Percentiles rank a stretch among this genome's conserved stretches.
Conservation (phyloP, 2,888 invertebrate genomes). For the Patella caerulea region DNA sequence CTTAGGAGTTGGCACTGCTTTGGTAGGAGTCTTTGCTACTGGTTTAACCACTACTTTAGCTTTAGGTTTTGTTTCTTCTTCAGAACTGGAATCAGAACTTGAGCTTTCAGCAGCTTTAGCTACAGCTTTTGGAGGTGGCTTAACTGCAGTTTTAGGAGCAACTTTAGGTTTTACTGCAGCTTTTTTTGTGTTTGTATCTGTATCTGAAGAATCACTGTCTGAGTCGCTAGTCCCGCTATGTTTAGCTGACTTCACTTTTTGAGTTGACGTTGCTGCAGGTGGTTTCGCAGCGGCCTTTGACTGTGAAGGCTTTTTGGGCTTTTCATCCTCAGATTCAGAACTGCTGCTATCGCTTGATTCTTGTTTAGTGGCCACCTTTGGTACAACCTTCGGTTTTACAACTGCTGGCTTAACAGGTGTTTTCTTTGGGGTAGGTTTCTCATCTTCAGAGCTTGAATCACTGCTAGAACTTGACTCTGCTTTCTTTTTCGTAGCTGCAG, state of each 20-base stretch:
- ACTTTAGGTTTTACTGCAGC: conserved; percentile 12
- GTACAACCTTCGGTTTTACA: neutral
- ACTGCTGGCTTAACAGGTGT: conserved; percentile 6
- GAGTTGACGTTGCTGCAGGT: conserved; percentile 17
- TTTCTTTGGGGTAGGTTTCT: conserved; percentile 19
- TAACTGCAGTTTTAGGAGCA: conserved; percentile 3
- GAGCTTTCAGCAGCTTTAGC: conserved; percentile 33
- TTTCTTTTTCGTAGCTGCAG: neutral
- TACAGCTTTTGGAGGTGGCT: neutral
- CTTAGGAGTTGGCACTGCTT: neutral
- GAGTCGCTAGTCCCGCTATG: conserved; percentile 35
- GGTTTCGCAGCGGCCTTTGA: neutral
- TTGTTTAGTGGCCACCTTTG: neutral
- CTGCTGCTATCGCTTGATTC: neutral
- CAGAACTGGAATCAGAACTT: conserved; percentile 26
- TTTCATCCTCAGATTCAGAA: neutral
- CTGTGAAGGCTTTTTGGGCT: neutral
- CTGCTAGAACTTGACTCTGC: neutral
- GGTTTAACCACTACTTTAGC: conserved; percentile 16
- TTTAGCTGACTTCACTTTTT: conserved; percentile 32
- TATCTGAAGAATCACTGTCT: neutral
- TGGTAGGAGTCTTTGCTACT: conserved; percentile 12
- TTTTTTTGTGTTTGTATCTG: conserved; percentile 22
- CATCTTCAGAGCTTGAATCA: conserved; percentile 1
- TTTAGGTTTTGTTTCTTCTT: conserved; percentile 20